phyloP scores from a whole-genome alignment of 2,113 vertebrate species.

The Melanerpes formicivorus region DNA sequence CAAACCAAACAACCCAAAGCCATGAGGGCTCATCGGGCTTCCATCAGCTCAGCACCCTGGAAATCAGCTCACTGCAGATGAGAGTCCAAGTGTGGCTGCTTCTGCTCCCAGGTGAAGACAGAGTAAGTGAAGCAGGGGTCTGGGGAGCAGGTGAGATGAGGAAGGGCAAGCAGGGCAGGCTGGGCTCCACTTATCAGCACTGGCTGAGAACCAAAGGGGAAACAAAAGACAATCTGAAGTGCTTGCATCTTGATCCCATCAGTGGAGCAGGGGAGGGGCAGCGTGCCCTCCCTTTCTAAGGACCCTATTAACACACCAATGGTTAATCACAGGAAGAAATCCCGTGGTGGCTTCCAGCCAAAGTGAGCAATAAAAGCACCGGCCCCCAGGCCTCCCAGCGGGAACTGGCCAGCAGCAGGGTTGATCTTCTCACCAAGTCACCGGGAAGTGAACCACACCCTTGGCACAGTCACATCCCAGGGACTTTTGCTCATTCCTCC shows the following conservation, averaged over 20 bases:
- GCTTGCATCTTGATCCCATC: not conserved
- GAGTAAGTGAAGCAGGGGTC: not conserved
- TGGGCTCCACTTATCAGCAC: not conserved
- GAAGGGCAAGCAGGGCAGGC: not conserved
- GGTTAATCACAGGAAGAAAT: conserved; percentile 10
- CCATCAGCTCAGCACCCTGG: not conserved
- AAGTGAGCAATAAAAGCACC: not conserved
- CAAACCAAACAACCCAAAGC: not conserved
- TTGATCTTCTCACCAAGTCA: not conserved
- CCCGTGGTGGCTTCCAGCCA: not conserved
- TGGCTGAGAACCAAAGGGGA: not conserved
- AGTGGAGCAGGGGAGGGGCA: not conserved
- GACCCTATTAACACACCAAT: not conserved
- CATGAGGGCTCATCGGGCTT: not conserved
- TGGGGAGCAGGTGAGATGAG: not conserved
- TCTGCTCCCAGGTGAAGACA: not conserved
- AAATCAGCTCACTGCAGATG: not conserved
- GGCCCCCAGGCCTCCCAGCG: not conserved
- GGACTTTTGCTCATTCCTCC: not conserved
- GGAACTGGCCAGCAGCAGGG: not conserved
- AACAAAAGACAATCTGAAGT: not conserved
- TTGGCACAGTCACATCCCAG: not conserved
- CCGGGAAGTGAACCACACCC: not conserved
- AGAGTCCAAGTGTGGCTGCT: not conserved
- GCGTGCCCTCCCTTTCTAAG: conserved; percentile 13